Evolutionary conservation across 2,888 invertebrate genomes (phyloP).

Genomic region (Trichogramma dendrolimi): DNA sequence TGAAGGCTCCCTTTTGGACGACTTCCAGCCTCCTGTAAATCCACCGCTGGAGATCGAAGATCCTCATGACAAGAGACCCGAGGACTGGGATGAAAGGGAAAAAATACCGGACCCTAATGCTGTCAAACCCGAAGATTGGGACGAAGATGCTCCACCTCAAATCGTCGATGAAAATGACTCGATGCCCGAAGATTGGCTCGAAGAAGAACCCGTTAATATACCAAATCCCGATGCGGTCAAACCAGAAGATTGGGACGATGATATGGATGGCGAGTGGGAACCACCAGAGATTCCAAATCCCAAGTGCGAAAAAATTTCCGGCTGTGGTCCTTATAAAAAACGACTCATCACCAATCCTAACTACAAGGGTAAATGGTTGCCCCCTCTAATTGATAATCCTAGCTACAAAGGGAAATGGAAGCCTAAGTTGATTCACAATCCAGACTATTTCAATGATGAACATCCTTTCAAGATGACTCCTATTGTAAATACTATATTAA

Average conservation of each 20-base stretch:
- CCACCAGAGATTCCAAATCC: slow-evolving; percentile 90
- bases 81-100: slow-evolving; percentile 94
- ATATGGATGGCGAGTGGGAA: slow-evolving; percentile 99
- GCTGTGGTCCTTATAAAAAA: slow-evolving; percentile 89
- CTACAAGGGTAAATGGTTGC: slow-evolving; percentile 91
- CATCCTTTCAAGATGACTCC: slow-evolving; percentile 86
- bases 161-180: slow-evolving; percentile 79
- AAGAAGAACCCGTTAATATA: slow-evolving; percentile 80
- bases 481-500: slow-evolving; percentile 66
- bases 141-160: slow-evolving; percentile 87
- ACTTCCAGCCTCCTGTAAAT: slow-evolving; percentile 90
- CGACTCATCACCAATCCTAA: slow-evolving; percentile 83
- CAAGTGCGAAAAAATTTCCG: slow-evolving; percentile 67
- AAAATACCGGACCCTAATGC: slow-evolving; percentile 87
- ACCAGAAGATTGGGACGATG: slow-evolving; percentile 95
- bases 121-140: slow-evolving; percentile 93
- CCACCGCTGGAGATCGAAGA: slow-evolving; percentile 93
- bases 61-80: slow-evolving; percentile 78
- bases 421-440: slow-evolving; percentile 82
- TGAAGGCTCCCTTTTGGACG: slow-evolving; percentile 80
- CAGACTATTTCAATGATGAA: slow-evolving; percentile 86
- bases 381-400: slow-evolving; percentile 86
- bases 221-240: slow-evolving; percentile 82
- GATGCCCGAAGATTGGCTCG: slow-evolving; percentile 89
- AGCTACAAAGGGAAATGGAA: slow-evolving; percentile 95